Evolutionary conservation across 2,888 invertebrate genomes (phyloP).

Genomic region (Cataglyphis livida): DNA sequence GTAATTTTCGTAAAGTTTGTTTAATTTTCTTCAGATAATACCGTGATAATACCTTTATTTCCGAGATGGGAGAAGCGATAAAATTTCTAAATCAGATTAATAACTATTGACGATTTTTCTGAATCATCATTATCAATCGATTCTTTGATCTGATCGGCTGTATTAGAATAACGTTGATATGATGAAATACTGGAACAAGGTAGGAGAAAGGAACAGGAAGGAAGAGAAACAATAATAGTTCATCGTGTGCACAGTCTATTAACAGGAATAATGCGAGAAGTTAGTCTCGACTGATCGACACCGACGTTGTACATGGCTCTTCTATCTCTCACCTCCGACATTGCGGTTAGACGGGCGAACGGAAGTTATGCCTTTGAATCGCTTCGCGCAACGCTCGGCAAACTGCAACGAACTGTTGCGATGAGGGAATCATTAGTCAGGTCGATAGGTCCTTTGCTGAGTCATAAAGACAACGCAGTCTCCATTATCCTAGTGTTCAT

Average conservation of each 20-base stretch:
- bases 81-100: slow-evolving; percentile 4
- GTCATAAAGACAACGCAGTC: slow-evolving; percentile 46
- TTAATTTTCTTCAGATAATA: slow-evolving; percentile 29
- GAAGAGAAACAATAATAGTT: slow-evolving; percentile 68
- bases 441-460: slow-evolving; percentile 57
- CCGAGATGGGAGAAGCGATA: background rate
- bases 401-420: slow-evolving; percentile 71
- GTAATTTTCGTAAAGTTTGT: slow-evolving; percentile 34
- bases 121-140: background rate
- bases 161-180: background rate
- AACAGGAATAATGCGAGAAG: slow-evolving; percentile 78
- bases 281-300: slow-evolving; percentile 69
- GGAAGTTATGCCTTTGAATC: slow-evolving; percentile 79
- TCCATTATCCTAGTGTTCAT: slow-evolving; percentile 39
- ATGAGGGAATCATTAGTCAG: slow-evolving; percentile 71
- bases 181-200: slow-evolving; percentile 22
- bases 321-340: slow-evolving; percentile 67
- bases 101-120: background rate
- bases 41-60: slow-evolving; percentile 14
- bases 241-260: slow-evolving; percentile 47
- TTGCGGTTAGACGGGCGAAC: slow-evolving; percentile 72
- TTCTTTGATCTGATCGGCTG: background rate
- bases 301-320: slow-evolving; percentile 67
- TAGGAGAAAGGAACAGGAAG: background rate
- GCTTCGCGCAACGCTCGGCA: slow-evolving; percentile 75